phyloP scores from a whole-genome alignment of 2,888 invertebrate genomes.

The Drosophila mimica region DNA sequence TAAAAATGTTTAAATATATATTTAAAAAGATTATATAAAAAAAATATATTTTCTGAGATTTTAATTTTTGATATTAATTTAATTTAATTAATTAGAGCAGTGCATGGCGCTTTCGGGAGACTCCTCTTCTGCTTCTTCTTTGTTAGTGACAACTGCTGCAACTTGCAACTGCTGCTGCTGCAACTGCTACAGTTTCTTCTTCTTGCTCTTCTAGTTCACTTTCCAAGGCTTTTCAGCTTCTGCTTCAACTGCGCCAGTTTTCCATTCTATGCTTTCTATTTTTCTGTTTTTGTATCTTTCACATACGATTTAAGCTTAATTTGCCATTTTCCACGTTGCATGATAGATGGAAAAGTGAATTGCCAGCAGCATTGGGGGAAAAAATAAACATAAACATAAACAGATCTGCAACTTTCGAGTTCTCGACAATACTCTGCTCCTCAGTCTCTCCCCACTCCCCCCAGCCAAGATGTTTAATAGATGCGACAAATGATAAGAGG shows the following conservation, averaged over 20 bases:
- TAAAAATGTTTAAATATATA: too few relatives aligned
- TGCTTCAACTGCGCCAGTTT: constrained; percentile 48
- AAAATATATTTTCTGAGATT: too few relatives aligned
- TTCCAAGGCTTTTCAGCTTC: constrained; percentile 31
- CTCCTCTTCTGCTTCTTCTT: background rate
- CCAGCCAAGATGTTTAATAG: too few relatives aligned
- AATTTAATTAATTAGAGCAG: background rate
- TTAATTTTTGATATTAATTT: too few relatives aligned
- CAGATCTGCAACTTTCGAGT: constrained; percentile 53
- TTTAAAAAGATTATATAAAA: too few relatives aligned
- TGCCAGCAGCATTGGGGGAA: constrained; percentile 53
- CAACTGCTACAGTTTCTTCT: constrained; percentile 1
- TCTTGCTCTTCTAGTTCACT: constrained; percentile 32
- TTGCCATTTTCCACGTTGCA: constrained; percentile 48
- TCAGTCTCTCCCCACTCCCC: background rate
- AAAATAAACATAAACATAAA: constrained; percentile 39
- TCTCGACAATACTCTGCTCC: constrained; percentile 19
- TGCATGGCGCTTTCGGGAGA: background rate
- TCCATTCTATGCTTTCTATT: constrained; percentile 60
- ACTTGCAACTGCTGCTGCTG: background rate
- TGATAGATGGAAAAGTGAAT: constrained; percentile 77
- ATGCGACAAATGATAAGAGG: constrained; percentile 71
- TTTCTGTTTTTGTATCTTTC: constrained; percentile 15
- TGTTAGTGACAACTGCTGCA: background rate
- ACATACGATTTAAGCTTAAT: constrained; percentile 65